Conservation (phyloP, 2,888 invertebrate genomes). For the Hirtodrosophila histrioides region DNA sequence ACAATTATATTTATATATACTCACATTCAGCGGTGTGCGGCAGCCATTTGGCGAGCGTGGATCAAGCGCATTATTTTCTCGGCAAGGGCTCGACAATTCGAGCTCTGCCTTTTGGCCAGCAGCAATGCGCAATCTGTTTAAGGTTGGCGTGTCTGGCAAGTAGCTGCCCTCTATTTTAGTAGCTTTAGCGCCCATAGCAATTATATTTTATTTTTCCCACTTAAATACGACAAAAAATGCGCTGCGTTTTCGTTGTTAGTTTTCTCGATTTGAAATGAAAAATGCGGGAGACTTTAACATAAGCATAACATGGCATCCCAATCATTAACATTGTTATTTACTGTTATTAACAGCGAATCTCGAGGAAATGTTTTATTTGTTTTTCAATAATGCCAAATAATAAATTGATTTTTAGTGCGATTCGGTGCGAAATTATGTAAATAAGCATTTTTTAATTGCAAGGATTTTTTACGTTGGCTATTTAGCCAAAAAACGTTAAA, state of each 20-base stretch:
- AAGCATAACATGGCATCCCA: no score
- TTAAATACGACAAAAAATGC: constrained; percentile 21
- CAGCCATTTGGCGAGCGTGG: constrained; percentile 80
- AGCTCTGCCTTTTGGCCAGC: constrained; percentile 16
- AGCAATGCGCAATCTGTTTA: constrained; percentile 49
- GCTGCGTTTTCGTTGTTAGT: constrained; percentile 17
- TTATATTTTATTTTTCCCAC: background rate
- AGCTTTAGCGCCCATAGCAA: constrained; percentile 77
- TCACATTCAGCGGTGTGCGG: constrained; percentile 79
- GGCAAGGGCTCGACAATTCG: constrained; percentile 37
- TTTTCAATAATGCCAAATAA: no score
- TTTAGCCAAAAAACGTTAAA: no score
- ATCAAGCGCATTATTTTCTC: constrained; percentile 60
- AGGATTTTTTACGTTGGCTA: no score
- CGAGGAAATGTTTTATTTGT: no score
- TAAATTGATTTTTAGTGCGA: no score
- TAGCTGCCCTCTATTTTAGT: constrained; percentile 77
- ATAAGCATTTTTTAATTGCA: no score
- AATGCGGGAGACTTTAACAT: constrained; percentile 53
- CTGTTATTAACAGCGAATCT: no score
- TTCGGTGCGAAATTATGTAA: no score
- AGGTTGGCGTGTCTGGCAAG: constrained; percentile 65
- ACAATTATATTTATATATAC: constrained; percentile 9
- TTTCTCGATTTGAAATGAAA: constrained; percentile 54
- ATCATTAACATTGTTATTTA: no score